These are phyloP conservation scores for Myioborus melanocephalus DNA, from an alignment of 2,797 vertebrate species.

Conservation along the genomic window DNA sequence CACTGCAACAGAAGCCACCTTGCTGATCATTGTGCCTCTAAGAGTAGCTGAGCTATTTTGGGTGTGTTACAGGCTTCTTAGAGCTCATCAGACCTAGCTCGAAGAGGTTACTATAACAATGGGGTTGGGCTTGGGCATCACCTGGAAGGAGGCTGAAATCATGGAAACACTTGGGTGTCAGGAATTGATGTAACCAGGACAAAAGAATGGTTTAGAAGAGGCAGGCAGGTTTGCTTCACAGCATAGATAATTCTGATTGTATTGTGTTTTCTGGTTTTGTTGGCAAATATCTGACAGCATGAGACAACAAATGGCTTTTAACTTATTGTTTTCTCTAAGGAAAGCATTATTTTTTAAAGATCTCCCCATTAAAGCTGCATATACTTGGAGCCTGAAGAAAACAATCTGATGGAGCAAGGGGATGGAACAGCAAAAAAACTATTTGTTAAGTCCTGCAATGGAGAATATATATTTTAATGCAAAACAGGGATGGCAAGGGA, in stretches of 20 bases:
- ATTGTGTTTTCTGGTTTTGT: slow-evolving; percentile 3
- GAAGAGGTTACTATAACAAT: too few relatives aligned
- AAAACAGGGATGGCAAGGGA: not conserved
- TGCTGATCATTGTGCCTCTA: too few relatives aligned
- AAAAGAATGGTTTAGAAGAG: not conserved
- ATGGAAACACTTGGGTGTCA: not conserved
- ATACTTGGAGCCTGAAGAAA: slow-evolving; percentile 39
- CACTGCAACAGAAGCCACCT: too few relatives aligned
- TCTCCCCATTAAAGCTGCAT: slow-evolving; percentile 60
- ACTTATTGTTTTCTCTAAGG: slow-evolving; percentile 2
- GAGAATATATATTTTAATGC: slow-evolving; percentile 1
- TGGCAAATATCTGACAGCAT: slow-evolving; percentile 40
- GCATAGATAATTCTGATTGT: not conserved
- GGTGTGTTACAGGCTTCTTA: too few relatives aligned
- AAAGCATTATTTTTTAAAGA: slow-evolving; percentile 49
- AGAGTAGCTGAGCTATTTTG: too few relatives aligned
- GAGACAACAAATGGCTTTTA: slow-evolving; percentile 48
- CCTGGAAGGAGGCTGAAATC: not conserved
- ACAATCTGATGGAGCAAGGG: not conserved
- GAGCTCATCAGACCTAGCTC: too few relatives aligned
- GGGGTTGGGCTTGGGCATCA: not conserved
- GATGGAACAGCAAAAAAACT: not conserved
- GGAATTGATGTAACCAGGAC: not conserved
- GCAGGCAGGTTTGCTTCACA: not conserved
- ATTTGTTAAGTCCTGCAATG: not conserved